Evolutionary conservation across 2,888 invertebrate genomes (phyloP).

Genomic region (Cistogaster globosa): DNA sequence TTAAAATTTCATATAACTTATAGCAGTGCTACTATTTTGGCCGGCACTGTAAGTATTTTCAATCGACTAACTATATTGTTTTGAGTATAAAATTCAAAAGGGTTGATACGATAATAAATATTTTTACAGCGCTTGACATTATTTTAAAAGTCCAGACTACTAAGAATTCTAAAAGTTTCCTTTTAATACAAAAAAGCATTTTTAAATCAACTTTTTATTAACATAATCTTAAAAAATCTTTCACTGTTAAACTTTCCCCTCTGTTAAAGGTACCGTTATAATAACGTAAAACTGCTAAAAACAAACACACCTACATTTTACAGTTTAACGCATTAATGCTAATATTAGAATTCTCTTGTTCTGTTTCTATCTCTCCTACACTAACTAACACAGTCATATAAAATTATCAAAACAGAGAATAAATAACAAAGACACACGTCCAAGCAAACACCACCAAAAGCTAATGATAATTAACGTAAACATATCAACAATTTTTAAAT

Average conservation of each 20-base stretch:
- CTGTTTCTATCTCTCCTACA: not conserved
- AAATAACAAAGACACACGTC: conserved; percentile 39
- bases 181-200: not conserved
- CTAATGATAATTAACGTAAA: conserved; percentile 68
- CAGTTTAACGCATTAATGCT: conserved; percentile 38
- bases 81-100: too few species aligned
- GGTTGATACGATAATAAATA: too few species aligned
- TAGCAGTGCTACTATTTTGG: too few species aligned
- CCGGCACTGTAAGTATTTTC: too few species aligned
- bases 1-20: too few species aligned
- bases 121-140: too few species aligned
- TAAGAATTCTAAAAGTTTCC: not conserved
- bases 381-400: conserved; percentile 21
- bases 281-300: conserved; percentile 34
- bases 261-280: conserved; percentile 40
- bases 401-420: conserved; percentile 69
- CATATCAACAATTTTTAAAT: conserved; percentile 55
- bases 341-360: not conserved
- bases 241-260: conserved; percentile 28
- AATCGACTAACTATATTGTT: too few species aligned
- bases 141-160: too few species aligned
- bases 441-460: conserved; percentile 20
- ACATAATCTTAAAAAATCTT: not conserved
- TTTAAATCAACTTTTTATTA: not conserved
- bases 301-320: conserved; percentile 29